phyloP scores from a whole-genome alignment of 2,113 vertebrate genomes.

The Epinephelus moara region DNA sequence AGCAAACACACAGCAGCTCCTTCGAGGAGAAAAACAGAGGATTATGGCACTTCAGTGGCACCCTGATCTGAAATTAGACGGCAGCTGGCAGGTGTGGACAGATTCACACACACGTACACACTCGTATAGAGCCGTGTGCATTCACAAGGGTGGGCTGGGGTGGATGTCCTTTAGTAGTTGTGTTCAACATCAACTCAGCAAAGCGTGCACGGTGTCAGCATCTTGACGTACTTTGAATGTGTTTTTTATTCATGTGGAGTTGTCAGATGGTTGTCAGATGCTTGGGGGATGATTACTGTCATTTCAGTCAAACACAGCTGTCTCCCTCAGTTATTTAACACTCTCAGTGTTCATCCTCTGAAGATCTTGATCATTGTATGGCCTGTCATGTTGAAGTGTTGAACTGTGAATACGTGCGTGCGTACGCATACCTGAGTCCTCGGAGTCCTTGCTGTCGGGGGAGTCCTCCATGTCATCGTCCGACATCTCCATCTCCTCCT shows the following conservation, averaged over 20 bases:
- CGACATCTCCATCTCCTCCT: slow-evolving; percentile 99
- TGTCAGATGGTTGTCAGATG: slow-evolving; percentile 37
- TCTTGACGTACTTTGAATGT: slow-evolving; percentile 25
- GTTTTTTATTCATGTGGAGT: slow-evolving; percentile 38
- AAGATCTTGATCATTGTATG: slow-evolving; percentile 34
- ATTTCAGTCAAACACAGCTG: slow-evolving; percentile 46
- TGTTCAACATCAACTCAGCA: slow-evolving; percentile 27
- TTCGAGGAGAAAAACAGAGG: slow-evolving; percentile 39
- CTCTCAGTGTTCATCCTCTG: slow-evolving; percentile 33
- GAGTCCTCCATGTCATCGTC: slow-evolving; percentile 94
- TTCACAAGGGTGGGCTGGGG: slow-evolving; percentile 14
- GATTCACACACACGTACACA: not conserved
- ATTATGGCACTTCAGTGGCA: slow-evolving; percentile 61
- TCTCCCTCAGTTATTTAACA: slow-evolving; percentile 39
- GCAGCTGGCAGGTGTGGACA: slow-evolving; percentile 51
- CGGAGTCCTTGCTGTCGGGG: slow-evolving; percentile 90
- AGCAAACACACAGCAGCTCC: slow-evolving; percentile 58
- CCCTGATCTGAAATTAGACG: slow-evolving; percentile 52
- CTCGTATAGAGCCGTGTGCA: not conserved
- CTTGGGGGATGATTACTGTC: slow-evolving; percentile 47
- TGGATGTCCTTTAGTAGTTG: slow-evolving; percentile 23
- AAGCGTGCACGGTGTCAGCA: slow-evolving; percentile 28
- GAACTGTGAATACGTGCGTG: slow-evolving; percentile 14
- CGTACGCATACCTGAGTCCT: slow-evolving; percentile 89
- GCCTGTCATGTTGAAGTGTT: slow-evolving; percentile 40